A percentile compares a stretch with the other conserved stretches of the same genome.
These are phyloP conservation scores for Melanotaenia trifasciata DNA, from an alignment of 2,797 vertebrate genomes.

Conservation along the genomic window DNA sequence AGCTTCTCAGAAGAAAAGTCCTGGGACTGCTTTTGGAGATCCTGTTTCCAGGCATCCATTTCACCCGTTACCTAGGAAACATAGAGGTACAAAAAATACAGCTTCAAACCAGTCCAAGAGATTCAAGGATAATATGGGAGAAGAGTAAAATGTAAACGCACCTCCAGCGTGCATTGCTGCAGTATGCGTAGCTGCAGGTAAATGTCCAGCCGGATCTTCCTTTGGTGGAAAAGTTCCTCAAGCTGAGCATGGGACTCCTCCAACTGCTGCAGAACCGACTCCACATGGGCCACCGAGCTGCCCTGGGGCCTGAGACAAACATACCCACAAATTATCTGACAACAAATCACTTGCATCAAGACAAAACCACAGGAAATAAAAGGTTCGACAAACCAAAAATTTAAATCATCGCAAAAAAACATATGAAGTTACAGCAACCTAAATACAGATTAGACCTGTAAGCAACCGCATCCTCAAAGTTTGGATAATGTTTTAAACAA, in stretches of 20 bases:
- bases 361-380: too few species aligned
- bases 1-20: conserved; percentile 94
- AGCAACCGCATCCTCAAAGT: background rate
- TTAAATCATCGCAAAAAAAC: too few species aligned
- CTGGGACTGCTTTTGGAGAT: conserved; percentile 93
- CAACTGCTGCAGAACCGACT: conserved; percentile 94
- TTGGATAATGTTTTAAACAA: too few species aligned
- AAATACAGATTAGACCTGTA: too few species aligned
- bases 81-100: background rate
- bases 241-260: conserved; percentile 96
- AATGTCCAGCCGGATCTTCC: conserved; percentile 95
- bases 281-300: conserved; percentile 96
- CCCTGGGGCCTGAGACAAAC: conserved; percentile 86
- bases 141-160: background rate
- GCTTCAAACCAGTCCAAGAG: background rate
- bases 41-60: conserved; percentile 97
- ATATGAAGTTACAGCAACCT: too few species aligned
- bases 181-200: conserved; percentile 96
- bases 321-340: conserved; percentile 17
- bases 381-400: background rate
- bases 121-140: background rate
- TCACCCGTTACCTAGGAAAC: conserved; percentile 91
- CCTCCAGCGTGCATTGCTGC: conserved; percentile 92
- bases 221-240: conserved; percentile 97
- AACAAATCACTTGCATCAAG: background rate